phyloP scores from a whole-genome alignment of 2,888 invertebrate species.

The Aleiodes alternator region DNA sequence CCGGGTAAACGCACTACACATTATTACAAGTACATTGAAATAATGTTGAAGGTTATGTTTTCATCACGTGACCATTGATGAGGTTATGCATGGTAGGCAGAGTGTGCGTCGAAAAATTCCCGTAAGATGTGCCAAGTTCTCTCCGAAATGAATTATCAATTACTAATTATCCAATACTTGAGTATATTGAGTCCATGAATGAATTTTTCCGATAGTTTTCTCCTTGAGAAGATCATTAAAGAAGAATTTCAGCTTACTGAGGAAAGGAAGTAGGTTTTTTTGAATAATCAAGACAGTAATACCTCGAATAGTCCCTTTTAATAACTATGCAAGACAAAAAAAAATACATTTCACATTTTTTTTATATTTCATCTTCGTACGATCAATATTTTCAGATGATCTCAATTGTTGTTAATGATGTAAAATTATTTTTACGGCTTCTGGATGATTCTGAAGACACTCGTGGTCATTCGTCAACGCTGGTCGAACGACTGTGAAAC shows the following conservation, averaged over 20 bases:
- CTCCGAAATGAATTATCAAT: neutral
- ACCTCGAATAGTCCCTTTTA: slow-evolving; percentile 60
- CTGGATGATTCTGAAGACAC: slow-evolving; percentile 19
- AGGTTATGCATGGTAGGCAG: neutral
- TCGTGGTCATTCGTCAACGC: slow-evolving; percentile 41
- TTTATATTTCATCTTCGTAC: slow-evolving; percentile 14
- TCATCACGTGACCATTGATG: neutral
- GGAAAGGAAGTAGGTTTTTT: neutral
- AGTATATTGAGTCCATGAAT: too few species aligned
- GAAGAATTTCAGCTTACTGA: neutral
- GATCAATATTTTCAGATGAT: slow-evolving; percentile 4
- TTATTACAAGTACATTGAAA: slow-evolving; percentile 38
- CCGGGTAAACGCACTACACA: slow-evolving; percentile 55
- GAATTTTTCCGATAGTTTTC: too few species aligned
- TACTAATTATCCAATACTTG: too few species aligned
- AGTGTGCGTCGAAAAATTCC: neutral
- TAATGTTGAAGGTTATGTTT: slow-evolving; percentile 49
- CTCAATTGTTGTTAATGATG: slow-evolving; percentile 39
- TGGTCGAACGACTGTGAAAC: slow-evolving; percentile 57
- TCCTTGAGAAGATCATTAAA: too few species aligned
- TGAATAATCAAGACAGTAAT: slow-evolving; percentile 11
- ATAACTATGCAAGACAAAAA: slow-evolving; percentile 59
- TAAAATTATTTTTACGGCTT: slow-evolving; percentile 41
- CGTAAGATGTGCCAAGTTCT: neutral
- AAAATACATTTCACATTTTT: slow-evolving; percentile 39